A percentile compares a stretch with the other conserved stretches of the same genome.
Conservation (phyloP, 2,113 vertebrate species). For the Rhodinocichla rosea region DNA sequence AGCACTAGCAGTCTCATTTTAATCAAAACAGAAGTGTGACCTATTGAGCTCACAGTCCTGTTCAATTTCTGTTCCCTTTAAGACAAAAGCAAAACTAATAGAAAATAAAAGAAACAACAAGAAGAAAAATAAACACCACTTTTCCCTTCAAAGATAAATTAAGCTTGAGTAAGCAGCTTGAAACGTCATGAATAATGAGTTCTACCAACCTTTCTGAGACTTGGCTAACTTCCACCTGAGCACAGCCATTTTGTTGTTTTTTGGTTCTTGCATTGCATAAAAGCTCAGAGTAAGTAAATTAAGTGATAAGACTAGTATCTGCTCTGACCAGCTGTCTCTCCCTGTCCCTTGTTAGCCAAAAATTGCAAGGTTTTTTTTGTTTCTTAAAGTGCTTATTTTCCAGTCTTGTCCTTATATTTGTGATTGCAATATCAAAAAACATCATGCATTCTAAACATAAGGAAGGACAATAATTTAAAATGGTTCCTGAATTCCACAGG, state of each 20-base stretch:
- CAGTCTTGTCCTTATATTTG: background rate
- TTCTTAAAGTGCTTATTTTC: background rate
- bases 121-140: background rate
- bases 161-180: background rate
- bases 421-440: background rate
- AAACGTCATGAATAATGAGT: background rate
- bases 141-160: background rate
- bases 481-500: background rate
- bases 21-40: background rate
- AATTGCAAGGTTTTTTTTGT: background rate
- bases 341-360: background rate
- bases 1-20: background rate
- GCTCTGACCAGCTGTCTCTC: background rate
- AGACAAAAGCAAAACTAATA: background rate
- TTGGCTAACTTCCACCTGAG: background rate
- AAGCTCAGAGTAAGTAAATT: background rate
- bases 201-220: background rate
- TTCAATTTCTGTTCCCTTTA: background rate
- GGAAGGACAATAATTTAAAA: background rate
- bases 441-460: background rate
- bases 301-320: background rate
- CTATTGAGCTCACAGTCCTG: background rate
- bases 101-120: background rate
- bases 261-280: background rate
- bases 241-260: background rate